Conservation (phyloP, 1,140 invertebrate species). For the Nomia melanderi region DNA sequence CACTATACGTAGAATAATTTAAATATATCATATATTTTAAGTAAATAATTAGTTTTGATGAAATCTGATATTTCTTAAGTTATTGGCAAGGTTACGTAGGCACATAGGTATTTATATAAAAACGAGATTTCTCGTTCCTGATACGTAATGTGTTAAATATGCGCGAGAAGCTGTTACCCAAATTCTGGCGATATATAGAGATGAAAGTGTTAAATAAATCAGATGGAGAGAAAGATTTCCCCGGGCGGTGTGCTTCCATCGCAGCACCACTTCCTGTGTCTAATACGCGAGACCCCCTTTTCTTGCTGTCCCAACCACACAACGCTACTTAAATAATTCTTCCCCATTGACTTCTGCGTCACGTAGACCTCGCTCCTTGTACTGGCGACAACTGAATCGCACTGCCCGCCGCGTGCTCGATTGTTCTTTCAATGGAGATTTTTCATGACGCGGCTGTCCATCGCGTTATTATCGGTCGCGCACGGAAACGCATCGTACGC, state of each 20-base stretch:
- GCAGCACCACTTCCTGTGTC: constrained; percentile 52
- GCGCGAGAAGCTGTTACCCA: too few species aligned
- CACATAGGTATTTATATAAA: too few species aligned
- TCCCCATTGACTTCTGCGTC: constrained; percentile 56
- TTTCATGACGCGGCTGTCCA: constrained; percentile 38
- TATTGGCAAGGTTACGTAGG: too few species aligned
- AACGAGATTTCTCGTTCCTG: too few species aligned
- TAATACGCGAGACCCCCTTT: constrained; percentile 57
- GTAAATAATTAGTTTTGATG: too few species aligned
- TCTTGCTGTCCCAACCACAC: constrained; percentile 12
- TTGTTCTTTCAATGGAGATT: constrained; percentile 61
- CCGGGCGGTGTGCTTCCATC: background rate
- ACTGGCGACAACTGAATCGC: constrained; percentile 58
- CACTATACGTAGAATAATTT: too few species aligned
- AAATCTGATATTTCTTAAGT: too few species aligned
- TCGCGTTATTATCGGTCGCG: constrained; percentile 22
- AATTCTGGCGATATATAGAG: too few species aligned
- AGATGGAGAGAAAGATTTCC: background rate
- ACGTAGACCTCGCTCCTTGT: constrained; percentile 35
- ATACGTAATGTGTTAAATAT: too few species aligned
- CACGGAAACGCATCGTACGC: constrained; percentile 17
- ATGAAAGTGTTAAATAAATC: too few species aligned
- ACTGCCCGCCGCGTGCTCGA: constrained; percentile 48
- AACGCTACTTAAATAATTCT: constrained; percentile 62
- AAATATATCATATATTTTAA: too few species aligned